Conservation (phyloP, 2,888 invertebrate species). For the Brachypalpus laphriformis region DNA sequence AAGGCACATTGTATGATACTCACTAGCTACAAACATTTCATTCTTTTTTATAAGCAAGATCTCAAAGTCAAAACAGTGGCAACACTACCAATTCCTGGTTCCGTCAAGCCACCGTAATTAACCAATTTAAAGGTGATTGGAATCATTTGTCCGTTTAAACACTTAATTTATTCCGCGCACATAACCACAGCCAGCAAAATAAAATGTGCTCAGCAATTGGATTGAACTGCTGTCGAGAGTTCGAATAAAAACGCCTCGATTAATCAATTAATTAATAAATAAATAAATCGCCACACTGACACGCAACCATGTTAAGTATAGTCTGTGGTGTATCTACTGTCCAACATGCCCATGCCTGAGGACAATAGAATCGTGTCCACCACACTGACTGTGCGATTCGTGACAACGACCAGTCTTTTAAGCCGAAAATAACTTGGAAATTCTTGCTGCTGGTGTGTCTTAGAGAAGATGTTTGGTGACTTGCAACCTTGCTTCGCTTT, state of each 20-base stretch:
- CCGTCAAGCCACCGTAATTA: not conserved
- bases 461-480: conserved; percentile 50
- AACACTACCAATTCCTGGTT: not conserved
- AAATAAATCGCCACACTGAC: conserved; percentile 45
- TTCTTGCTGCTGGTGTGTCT: not conserved
- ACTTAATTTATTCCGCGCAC: conserved; percentile 57
- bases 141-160: conserved; percentile 59
- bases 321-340: conserved; percentile 9
- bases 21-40: no score
- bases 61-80: not conserved
- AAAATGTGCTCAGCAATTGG: no score
- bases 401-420: conserved; percentile 43
- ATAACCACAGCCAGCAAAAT: not conserved
- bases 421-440: not conserved
- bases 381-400: no score
- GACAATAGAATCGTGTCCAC: conserved; percentile 56
- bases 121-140: conserved; percentile 39
- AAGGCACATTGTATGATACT: no score
- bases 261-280: conserved; percentile 68
- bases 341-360: conserved; percentile 35
- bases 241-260: conserved; percentile 33
- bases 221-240: not conserved
- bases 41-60: no score
- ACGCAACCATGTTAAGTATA: conserved; percentile 40
- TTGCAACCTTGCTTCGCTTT: conserved; percentile 35